Conservation (phyloP, 1,140 invertebrate genomes). For the Drosophila ercepeae region DNA sequence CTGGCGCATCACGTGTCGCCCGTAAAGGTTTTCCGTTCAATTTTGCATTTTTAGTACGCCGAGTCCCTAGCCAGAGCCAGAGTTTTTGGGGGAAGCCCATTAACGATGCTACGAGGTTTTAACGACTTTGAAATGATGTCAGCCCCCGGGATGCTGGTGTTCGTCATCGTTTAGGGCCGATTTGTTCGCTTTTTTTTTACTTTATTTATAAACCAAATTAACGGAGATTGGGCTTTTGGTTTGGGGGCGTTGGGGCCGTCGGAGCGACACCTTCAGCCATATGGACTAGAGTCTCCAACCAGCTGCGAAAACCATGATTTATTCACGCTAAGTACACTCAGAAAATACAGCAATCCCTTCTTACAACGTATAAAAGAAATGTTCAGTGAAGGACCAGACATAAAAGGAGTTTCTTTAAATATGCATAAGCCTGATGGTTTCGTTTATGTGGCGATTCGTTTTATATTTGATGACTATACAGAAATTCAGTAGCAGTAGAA, state of each 20-base stretch:
- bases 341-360: conserved; percentile 4
- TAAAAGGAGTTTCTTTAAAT: conserved; percentile 32
- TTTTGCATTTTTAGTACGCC: conserved; percentile 44
- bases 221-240: conserved; percentile 37
- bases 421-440: conserved; percentile 29
- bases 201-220: conserved; percentile 61
- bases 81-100: conserved; percentile 32
- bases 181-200: conserved; percentile 35
- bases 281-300: conserved; percentile 36
- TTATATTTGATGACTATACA: conserved; percentile 25
- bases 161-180: conserved; percentile 39
- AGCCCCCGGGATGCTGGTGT: conserved; percentile 39
- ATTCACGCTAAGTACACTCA: conserved; percentile 40
- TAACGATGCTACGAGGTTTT: conserved; percentile 31
- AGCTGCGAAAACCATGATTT: conserved; percentile 45
- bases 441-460: conserved; percentile 35
- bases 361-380: background rate
- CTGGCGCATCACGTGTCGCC: conserved; percentile 29
- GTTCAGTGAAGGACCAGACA: background rate
- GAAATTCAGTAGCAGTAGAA: conserved; percentile 7
- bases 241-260: conserved; percentile 3
- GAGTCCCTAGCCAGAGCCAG: conserved; percentile 2
- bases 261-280: conserved; percentile 46
- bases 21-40: conserved; percentile 45
- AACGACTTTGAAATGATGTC: conserved; percentile 56